phyloP scores from a whole-genome alignment of 2,888 invertebrate species.

The Melieria omissa region DNA sequence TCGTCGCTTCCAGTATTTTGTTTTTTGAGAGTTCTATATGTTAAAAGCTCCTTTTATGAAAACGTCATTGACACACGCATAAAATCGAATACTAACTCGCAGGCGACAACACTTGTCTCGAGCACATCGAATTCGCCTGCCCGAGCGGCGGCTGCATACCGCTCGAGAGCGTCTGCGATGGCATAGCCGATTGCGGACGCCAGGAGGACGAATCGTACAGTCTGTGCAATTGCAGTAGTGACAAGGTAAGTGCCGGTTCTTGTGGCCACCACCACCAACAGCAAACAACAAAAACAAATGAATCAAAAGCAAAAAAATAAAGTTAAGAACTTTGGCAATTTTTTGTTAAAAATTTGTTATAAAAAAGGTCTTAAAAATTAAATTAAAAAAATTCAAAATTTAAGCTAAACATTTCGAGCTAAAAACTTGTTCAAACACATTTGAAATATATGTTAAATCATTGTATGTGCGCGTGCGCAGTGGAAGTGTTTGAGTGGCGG shows the following conservation, averaged over 20 bases:
- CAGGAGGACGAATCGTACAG: conserved; percentile 77
- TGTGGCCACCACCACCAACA: background rate
- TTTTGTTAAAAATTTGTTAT: background rate
- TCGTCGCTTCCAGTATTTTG: background rate
- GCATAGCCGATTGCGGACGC: conserved; percentile 80
- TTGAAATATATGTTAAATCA: background rate
- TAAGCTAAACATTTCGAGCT: conserved; percentile 1
- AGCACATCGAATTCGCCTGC: conserved; percentile 72
- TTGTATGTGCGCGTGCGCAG: conserved; percentile 53
- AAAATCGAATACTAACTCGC: too few species aligned
- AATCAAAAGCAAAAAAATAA: conserved; percentile 4
- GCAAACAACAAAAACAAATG: conserved; percentile 3
- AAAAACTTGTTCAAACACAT: conserved; percentile 1
- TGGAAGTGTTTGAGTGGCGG: conserved; percentile 67
- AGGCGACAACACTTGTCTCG: conserved; percentile 47
- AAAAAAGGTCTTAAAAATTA: background rate
- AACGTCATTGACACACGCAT: too few species aligned
- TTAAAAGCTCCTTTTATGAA: too few species aligned
- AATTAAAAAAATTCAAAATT: conserved; percentile 20
- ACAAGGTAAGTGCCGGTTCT: conserved; percentile 61
- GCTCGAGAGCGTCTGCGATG: conserved; percentile 83
- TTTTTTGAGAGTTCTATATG: background rate
- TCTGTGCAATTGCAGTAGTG: conserved; percentile 59
- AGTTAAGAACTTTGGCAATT: background rate
- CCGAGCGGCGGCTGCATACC: conserved; percentile 76